These are phyloP conservation scores for Sebastes trivittatus DNA, from an alignment of 2,797 vertebrate species.

Conservation along the genomic window DNA sequence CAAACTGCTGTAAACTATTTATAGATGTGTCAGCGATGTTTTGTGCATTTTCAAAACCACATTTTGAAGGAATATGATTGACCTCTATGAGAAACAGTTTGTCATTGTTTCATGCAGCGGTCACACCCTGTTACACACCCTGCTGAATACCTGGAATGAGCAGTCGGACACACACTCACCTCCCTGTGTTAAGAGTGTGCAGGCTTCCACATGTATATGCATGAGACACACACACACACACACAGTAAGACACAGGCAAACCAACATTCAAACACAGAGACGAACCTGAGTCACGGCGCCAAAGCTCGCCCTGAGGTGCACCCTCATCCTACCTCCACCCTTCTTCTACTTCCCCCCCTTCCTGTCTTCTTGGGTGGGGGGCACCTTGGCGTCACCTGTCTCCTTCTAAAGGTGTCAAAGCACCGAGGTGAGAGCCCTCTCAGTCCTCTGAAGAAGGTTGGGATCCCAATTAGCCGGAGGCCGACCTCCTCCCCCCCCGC, in stretches of 20 bases:
- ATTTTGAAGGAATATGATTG: neutral
- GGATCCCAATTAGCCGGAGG: slow-evolving; percentile 59
- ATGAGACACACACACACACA: neutral
- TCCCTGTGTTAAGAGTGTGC: slow-evolving; percentile 20
- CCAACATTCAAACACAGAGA: slow-evolving; percentile 30
- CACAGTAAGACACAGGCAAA: slow-evolving; percentile 16
- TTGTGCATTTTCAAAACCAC: neutral
- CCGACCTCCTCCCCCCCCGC: neutral
- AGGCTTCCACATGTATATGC: slow-evolving; percentile 56
- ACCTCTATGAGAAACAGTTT: slow-evolving; percentile 19
- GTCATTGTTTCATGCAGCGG: slow-evolving; percentile 1
- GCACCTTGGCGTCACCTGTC: slow-evolving; percentile 57
- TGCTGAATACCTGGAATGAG: slow-evolving; percentile 33
- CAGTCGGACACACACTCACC: slow-evolving; percentile 15
- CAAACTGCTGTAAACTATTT: neutral
- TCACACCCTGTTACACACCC: slow-evolving; percentile 51
- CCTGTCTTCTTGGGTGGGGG: slow-evolving; percentile 52
- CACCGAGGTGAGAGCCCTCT: slow-evolving; percentile 25
- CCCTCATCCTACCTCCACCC: slow-evolving; percentile 30
- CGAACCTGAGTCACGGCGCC: slow-evolving; percentile 43
- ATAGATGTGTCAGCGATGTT: neutral
- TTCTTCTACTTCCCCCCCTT: neutral
- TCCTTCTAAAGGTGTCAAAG: slow-evolving; percentile 64
- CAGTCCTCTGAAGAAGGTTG: slow-evolving; percentile 35
- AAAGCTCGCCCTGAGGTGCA: slow-evolving; percentile 59